These are phyloP conservation scores for Gymnothorax javanicus DNA, from an alignment of 2,797 vertebrate genomes.

Conservation along the genomic window DNA sequence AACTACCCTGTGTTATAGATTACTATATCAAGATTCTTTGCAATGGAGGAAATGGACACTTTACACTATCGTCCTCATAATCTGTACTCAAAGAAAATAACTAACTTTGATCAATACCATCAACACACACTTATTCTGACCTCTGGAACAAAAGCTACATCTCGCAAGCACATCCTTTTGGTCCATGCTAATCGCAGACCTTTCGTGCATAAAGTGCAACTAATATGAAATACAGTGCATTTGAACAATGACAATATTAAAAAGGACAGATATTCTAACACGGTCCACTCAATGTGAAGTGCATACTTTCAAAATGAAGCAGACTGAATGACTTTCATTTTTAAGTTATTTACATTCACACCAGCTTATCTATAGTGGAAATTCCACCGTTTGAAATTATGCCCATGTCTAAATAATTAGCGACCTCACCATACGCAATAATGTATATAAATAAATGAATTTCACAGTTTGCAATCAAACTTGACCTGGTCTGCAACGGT, in stretches of 20 bases:
- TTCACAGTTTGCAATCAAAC: neutral
- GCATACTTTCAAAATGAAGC: too few species aligned
- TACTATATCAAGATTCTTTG: neutral
- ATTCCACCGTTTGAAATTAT: too few species aligned
- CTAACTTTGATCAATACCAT: neutral
- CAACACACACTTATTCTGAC: neutral
- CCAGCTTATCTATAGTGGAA: too few species aligned
- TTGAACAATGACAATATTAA: too few species aligned
- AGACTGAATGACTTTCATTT: too few species aligned
- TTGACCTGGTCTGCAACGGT: neutral
- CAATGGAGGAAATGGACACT: neutral
- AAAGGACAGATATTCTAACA: too few species aligned
- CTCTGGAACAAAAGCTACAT: neutral
- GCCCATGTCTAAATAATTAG: neutral
- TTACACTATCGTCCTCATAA: neutral
- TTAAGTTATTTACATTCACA: too few species aligned
- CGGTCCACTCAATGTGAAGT: too few species aligned
- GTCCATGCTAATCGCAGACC: too few species aligned
- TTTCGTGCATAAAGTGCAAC: too few species aligned
- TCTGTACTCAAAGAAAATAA: neutral
- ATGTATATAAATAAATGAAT: neutral
- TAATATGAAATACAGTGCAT: too few species aligned
- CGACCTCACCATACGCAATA: neutral
- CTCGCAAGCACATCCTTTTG: neutral
- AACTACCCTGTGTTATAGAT: too few species aligned